Evolutionary conservation across 1,140 invertebrate genomes (phyloP), one percentile per base, ranked within the genome.

Genomic region (Ceratitis capitata): DNA sequence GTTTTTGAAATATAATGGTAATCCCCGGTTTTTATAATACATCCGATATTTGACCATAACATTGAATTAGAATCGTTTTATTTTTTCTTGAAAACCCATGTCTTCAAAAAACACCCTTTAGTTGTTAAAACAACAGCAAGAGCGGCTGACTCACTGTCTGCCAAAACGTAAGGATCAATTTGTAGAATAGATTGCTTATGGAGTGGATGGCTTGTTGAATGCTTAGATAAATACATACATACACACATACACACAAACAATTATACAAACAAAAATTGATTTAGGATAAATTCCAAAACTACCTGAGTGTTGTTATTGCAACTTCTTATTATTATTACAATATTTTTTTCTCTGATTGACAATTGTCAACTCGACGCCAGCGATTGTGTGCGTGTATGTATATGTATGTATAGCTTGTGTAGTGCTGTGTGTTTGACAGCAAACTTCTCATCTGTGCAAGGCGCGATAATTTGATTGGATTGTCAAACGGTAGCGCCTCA

Each of bases 381-480:
- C 32, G 61, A 4, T 23, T 69, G 2, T 39, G 26, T 29, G 14
- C 47, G 78, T n/a, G n/a, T n/a, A n/a, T n/a, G n/a, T n/a, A n/a
- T n/a, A n/a, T n/a, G n/a, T n/a, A n/a, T n/a, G n/a, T n/a, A n/a
- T n/a, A n/a, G 14, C 26, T 14, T 49, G 19, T 12, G 39, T 45
- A 47, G 19, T 19, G 7, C n/a, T 53, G 19, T 84, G 3, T 58
- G 83, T 49, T 14, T 49, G 78, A 51, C 42, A 83, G 82, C 19
- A 19, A 9, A 53, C 23, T 49, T 42, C 42, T 84, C 83, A 84
- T 61, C 84, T 74, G 42, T n/a, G 85, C 88, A 85, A 90, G 89
- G 89, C 89, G 89, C 89, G 89, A 90, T 90, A 90, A 90, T 90
- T 90, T 90, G 89, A 90, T 90, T 90, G 89, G 89, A 90, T 90